Percentiles rank a stretch among this genome's conserved stretches.
These are phyloP conservation scores for Hemiscyllium ocellatum DNA, from an alignment of 2,113 vertebrate species.

Conservation along the genomic window DNA sequence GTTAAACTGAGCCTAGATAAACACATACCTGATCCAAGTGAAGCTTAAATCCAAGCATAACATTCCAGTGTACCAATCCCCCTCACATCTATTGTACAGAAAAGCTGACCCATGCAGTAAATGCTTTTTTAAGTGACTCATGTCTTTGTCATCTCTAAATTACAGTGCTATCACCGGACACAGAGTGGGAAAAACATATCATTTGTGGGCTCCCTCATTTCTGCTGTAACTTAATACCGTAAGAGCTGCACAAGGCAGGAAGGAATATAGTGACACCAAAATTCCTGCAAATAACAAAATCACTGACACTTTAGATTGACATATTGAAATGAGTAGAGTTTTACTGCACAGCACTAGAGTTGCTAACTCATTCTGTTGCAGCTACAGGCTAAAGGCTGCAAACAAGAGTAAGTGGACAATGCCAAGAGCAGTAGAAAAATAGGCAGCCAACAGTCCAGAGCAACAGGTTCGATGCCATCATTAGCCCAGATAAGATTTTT, in stretches of 20 bases:
- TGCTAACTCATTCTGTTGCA: background rate
- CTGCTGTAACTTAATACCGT: background rate
- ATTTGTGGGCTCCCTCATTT: background rate
- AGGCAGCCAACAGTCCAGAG: background rate
- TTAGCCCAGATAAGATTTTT: background rate
- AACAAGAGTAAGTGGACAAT: background rate
- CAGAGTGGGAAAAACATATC: background rate
- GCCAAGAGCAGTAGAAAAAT: background rate
- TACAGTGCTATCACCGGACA: background rate
- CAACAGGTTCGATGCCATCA: background rate
- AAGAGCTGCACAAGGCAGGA: background rate
- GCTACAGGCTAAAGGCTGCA: background rate
- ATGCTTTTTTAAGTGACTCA: slow-evolving; percentile 23
- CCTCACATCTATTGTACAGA: slow-evolving; percentile 5
- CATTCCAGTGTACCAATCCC: background rate
- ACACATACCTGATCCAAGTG: slow-evolving; percentile 8
- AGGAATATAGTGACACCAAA: background rate
- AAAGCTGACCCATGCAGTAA: background rate
- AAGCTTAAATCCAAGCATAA: slow-evolving; percentile 5
- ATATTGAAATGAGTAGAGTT: background rate
- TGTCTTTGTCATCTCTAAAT: slow-evolving; percentile 10
- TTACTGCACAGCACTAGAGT: background rate
- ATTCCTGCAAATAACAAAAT: background rate
- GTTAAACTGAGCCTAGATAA: background rate
- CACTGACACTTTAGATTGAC: background rate